These are phyloP conservation scores for Lophius americanus DNA, from an alignment of 2,797 vertebrate genomes.

Conservation along the genomic window DNA sequence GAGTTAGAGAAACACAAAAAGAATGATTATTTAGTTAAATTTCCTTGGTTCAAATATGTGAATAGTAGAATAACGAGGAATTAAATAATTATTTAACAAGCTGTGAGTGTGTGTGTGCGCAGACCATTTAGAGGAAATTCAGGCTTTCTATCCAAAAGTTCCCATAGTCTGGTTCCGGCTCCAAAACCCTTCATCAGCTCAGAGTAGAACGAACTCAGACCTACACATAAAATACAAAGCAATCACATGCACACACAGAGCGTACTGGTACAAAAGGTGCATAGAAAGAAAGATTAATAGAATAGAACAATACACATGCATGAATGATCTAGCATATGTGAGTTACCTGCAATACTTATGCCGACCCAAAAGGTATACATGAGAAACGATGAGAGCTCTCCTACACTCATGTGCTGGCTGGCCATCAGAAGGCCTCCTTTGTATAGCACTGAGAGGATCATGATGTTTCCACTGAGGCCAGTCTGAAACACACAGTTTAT, in stretches of 20 bases:
- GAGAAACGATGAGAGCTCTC: conserved; percentile 95
- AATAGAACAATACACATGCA: neutral
- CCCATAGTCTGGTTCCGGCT: conserved; percentile 93
- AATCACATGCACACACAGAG: neutral
- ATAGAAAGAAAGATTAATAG: neutral
- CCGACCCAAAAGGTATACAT: conserved; percentile 99
- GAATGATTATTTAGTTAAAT: neutral
- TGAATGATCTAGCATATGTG: neutral
- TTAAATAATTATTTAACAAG: neutral
- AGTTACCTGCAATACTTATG: conserved; percentile 93
- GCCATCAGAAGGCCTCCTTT: conserved; percentile 95
- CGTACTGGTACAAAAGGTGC: neutral
- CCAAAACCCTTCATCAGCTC: conserved; percentile 98
- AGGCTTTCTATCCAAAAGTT: conserved; percentile 91
- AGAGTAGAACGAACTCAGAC: conserved; percentile 96
- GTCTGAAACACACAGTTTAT: conserved; percentile 78
- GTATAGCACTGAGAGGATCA: conserved; percentile 94
- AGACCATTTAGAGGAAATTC: conserved; percentile 89
- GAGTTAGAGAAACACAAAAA: neutral
- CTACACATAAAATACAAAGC: conserved; percentile 64
- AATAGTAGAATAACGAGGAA: neutral
- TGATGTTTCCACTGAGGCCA: conserved; percentile 94
- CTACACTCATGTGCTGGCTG: conserved; percentile 92
- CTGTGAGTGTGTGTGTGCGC: conserved; percentile 25
- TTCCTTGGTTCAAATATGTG: neutral